Percentiles rank a stretch among this genome's conserved stretches.
Conservation (phyloP, 2,797 vertebrate genomes). For the Cichlasoma orientale region DNA sequence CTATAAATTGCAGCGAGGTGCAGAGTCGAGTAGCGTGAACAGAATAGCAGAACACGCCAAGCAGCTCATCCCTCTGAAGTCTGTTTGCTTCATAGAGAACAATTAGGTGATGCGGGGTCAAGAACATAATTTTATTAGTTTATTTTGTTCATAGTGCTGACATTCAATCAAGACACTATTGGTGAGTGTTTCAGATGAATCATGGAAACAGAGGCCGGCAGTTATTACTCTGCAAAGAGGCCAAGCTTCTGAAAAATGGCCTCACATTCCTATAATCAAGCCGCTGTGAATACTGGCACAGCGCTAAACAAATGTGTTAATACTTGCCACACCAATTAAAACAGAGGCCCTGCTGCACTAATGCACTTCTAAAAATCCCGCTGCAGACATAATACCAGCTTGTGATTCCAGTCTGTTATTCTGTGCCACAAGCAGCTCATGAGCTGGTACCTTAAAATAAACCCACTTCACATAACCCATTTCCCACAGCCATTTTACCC, state of each 20-base stretch:
- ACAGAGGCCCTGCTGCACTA: slow-evolving; percentile 48
- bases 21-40: slow-evolving; percentile 51
- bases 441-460: slow-evolving; percentile 49
- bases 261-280: slow-evolving; percentile 67
- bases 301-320: slow-evolving; percentile 67
- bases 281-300: slow-evolving; percentile 49
- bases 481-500: slow-evolving; percentile 38
- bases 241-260: slow-evolving; percentile 57
- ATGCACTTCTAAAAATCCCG: slow-evolving; percentile 62
- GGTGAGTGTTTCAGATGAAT: slow-evolving; percentile 60
- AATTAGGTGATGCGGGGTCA: background rate
- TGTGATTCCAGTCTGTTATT: slow-evolving; percentile 46
- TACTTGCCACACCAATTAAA: slow-evolving; percentile 68
- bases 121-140: slow-evolving; percentile 11
- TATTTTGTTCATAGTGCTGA: slow-evolving; percentile 12
- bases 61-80: slow-evolving; percentile 36
- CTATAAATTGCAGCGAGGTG: slow-evolving; percentile 66
- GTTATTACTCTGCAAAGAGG: slow-evolving; percentile 63
- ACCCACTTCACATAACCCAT: slow-evolving; percentile 29
- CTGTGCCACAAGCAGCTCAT: slow-evolving; percentile 24
- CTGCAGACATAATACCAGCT: slow-evolving; percentile 50
- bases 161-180: slow-evolving; percentile 15
- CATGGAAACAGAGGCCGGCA: slow-evolving; percentile 37
- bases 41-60: slow-evolving; percentile 52
- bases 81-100: slow-evolving; percentile 5